Evolutionary conservation across 2,888 invertebrate genomes (phyloP), one percentile per base, ranked within the genome.

Genomic region (Laspeyria flexula): DNA sequence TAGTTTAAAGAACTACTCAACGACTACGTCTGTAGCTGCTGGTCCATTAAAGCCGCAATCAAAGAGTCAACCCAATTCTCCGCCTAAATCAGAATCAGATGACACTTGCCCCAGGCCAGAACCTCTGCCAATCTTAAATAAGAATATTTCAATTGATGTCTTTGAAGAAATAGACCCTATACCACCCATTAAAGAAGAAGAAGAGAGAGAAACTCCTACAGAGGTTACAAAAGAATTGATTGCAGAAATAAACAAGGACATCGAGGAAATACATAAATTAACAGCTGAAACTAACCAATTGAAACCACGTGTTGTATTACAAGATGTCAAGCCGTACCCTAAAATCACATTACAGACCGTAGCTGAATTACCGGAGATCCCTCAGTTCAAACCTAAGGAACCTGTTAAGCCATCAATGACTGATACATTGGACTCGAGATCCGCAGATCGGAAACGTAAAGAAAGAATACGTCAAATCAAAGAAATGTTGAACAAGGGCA

Each of bases 381-480:
- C 94, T 11, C 93, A 93, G 61, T 94, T 93, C 54, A 92, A 90
- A 59, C 73, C 86, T 4, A 92, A 88, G 62, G 83, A 80, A 55
- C 55, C 75, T 1, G 83, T 67, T 35, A 90, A 84, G 64, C 77
- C 85, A 30, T 72, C 81, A 16, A 77, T 78, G n/a, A 77, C 75
- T 9, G 90, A 92, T 39, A 86, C 81, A 9, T 78, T 88, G 60
- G 93, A 93, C 65, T 83, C 87, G 11, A 85, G 80, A 71, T 73
- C 86, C 10, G 88, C 93, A 29, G 94, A 94, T 34, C 89, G 92
- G 44, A 94, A 89, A 67, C 92, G 95, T 64, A 93, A 93, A 68
- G 95, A 94, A 60, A 92, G 95, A 69, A 91, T 96, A 73, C 93
- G 94, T 54, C 95, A 95, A 79, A 95, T 96, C 46, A 95, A 95